These are phyloP conservation scores for Acrocera orbiculus DNA, from an alignment of 2,888 invertebrate species.

Conservation along the genomic window DNA sequence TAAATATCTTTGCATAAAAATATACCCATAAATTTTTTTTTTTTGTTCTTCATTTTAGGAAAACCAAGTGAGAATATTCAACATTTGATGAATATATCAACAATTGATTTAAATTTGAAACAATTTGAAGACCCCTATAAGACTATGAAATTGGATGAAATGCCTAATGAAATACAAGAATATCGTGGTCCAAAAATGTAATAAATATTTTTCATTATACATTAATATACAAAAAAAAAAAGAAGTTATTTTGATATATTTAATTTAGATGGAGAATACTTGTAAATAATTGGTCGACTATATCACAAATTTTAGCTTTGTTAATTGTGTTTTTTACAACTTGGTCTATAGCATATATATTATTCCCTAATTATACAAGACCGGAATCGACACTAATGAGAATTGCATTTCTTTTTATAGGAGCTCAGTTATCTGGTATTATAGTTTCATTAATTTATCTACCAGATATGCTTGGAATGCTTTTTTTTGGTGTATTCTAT, in stretches of 20 bases:
- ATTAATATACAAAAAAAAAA: neutral
- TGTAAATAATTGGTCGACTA: slow-evolving; percentile 21
- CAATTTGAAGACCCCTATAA: neutral
- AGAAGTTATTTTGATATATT: slow-evolving; percentile 1
- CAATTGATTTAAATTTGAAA: slow-evolving; percentile 5
- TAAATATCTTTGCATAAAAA: too few relatives aligned
- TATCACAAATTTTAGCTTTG: slow-evolving; percentile 26
- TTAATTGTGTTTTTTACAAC: slow-evolving; percentile 23
- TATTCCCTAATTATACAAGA: slow-evolving; percentile 23
- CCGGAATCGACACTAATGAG: slow-evolving; percentile 25
- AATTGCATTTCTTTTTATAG: slow-evolving; percentile 26
- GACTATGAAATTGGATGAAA: neutral
- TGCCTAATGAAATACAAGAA: neutral
- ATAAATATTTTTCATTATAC: neutral
- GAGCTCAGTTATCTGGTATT: slow-evolving; percentile 26
- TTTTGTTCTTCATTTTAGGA: too few relatives aligned
- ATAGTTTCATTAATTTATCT: slow-evolving; percentile 22
- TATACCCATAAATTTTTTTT: too few relatives aligned
- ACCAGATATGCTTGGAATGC: slow-evolving; percentile 45
- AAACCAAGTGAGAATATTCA: too few relatives aligned
- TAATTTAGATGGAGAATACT: slow-evolving; percentile 24
- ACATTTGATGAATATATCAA: slow-evolving; percentile 1
- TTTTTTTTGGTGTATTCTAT: slow-evolving; percentile 39
- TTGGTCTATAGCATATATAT: slow-evolving; percentile 28
- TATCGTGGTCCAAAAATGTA: slow-evolving; percentile 9